Evolutionary conservation across 2,113 vertebrate species (phyloP).

Genomic region (Callochromis pleurospilus): DNA sequence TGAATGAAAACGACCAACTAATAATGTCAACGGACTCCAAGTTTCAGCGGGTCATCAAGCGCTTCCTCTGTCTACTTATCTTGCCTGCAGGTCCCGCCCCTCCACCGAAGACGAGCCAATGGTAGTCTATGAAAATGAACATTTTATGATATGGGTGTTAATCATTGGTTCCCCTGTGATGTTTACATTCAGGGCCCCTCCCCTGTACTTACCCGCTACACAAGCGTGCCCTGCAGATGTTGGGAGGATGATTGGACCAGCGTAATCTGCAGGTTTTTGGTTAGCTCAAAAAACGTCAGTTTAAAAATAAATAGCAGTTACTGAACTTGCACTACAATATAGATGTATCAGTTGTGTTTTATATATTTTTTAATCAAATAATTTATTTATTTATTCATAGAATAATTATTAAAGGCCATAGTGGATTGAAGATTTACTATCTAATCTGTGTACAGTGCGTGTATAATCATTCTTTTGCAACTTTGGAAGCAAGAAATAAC

Average conservation of each 20-base stretch:
- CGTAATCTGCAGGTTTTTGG: neutral
- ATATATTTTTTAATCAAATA: neutral
- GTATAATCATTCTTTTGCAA: neutral
- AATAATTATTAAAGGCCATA: neutral
- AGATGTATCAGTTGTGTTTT: neutral
- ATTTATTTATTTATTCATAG: neutral
- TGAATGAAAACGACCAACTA: neutral
- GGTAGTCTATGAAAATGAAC: neutral
- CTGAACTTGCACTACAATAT: neutral
- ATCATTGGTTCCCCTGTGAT: neutral
- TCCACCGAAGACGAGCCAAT: slow-evolving; percentile 10
- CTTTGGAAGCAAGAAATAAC: neutral
- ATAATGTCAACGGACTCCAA: neutral
- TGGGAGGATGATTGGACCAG: neutral
- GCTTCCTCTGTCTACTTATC: neutral
- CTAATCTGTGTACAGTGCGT: neutral
- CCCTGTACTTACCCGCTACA: neutral
- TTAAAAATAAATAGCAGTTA: neutral
- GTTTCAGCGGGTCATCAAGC: neutral
- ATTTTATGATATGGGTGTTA: neutral
- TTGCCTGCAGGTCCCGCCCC: slow-evolving; percentile 24
- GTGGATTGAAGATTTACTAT: neutral
- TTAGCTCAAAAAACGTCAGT: neutral
- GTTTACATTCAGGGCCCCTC: neutral
- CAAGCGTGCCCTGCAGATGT: neutral